These are phyloP conservation scores for Adineta ricciae DNA, from an alignment of 2,888 invertebrate genomes.

Conservation along the genomic window DNA sequence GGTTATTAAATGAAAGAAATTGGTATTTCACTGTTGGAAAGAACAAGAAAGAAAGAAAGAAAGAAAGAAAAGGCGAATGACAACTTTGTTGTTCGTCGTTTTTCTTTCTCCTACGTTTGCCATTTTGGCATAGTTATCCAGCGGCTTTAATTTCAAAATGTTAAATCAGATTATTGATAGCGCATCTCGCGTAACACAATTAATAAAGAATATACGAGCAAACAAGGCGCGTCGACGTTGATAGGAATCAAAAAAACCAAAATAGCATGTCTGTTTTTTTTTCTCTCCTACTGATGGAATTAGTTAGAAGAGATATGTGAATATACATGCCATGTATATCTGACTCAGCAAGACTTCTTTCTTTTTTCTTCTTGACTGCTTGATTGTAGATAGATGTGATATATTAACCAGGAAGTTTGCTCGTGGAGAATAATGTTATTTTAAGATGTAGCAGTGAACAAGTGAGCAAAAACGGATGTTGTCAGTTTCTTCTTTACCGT, in stretches of 20 bases:
- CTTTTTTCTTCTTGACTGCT: background rate
- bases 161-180: background rate
- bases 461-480: background rate
- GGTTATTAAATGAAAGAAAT: background rate
- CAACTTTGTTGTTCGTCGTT: no score
- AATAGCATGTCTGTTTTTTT: background rate
- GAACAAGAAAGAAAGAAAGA: no score
- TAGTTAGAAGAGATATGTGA: background rate
- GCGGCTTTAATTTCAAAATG: background rate
- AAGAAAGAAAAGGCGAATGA: no score
- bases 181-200: background rate
- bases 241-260: background rate
- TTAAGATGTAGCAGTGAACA: background rate
- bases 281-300: background rate
- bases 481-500: background rate
- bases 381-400: background rate
- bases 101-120: background rate
- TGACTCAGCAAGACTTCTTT: background rate
- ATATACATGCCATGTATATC: background rate
- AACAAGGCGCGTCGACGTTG: background rate
- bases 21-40: no score
- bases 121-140: background rate
- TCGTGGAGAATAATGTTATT: no score
- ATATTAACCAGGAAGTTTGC: no score
- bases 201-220: background rate